phyloP scores from a whole-genome alignment of 64 coral and sea anemone species.

The Porites australiensis region DNA sequence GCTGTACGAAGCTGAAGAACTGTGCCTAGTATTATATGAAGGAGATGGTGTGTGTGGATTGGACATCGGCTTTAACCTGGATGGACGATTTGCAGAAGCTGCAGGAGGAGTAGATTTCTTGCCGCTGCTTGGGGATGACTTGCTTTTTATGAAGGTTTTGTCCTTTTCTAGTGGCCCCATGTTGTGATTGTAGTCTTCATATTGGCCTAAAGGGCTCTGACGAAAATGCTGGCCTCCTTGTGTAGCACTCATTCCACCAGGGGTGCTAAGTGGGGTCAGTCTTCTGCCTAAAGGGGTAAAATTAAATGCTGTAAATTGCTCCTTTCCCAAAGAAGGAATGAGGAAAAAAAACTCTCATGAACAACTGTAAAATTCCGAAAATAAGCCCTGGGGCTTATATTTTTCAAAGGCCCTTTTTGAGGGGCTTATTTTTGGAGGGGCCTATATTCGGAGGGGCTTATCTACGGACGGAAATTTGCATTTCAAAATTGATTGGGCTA shows the following conservation, averaged over 20 bases:
- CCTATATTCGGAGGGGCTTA: too few species aligned
- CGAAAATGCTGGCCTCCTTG: background rate
- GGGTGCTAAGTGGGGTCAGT: conserved; percentile 32
- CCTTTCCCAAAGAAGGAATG: too few species aligned
- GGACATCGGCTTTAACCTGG: conserved; percentile 49
- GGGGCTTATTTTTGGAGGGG: too few species aligned
- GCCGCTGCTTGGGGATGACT: background rate
- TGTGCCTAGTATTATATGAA: background rate
- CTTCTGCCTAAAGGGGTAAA: background rate
- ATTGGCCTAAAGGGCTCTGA: background rate
- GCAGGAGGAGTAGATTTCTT: conserved; percentile 25
- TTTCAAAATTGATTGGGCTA: too few species aligned
- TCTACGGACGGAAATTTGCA: too few species aligned
- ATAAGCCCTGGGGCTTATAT: too few species aligned
- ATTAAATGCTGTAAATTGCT: too few species aligned
- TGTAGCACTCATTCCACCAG: background rate
- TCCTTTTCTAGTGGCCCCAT: conserved; percentile 8
- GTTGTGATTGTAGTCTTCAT: conserved; percentile 21
- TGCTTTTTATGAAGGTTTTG: conserved; percentile 43
- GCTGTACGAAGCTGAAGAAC: background rate
- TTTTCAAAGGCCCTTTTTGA: too few species aligned
- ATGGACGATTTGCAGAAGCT: conserved; percentile 8
- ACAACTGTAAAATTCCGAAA: too few species aligned
- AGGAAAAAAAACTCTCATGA: too few species aligned
- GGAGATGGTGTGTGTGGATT: conserved; percentile 23